Evolutionary conservation across 2,113 vertebrate species (phyloP).

Genomic region (Neogale vison): DNA sequence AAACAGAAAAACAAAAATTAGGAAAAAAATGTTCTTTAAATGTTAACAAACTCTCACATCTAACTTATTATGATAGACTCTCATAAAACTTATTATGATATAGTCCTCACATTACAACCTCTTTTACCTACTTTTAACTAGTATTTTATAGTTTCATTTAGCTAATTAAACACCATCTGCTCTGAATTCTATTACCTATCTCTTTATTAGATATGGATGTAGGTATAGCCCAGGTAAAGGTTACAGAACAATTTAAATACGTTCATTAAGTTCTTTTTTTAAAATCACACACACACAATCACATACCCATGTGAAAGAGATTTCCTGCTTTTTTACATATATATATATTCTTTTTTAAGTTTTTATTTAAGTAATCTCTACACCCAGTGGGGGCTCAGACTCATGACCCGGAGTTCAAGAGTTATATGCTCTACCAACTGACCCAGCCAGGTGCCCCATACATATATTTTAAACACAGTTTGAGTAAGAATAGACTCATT

Average conservation of each 20-base stretch:
- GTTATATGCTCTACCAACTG: neutral
- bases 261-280: neutral
- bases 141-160: neutral
- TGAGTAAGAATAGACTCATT: neutral
- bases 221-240: neutral
- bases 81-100: neutral
- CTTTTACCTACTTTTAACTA: neutral
- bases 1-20: conserved; percentile 3
- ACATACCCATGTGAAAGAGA: conserved; percentile 31
- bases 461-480: neutral
- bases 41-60: neutral
- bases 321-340: neutral
- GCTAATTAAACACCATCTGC: neutral
- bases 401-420: neutral
- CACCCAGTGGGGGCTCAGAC: neutral
- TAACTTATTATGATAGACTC: neutral
- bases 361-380: neutral
- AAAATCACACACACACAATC: neutral
- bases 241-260: neutral
- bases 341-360: neutral
- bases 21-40: neutral
- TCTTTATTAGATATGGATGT: neutral
- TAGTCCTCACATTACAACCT: neutral
- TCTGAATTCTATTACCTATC: neutral
- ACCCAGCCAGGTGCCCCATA: neutral